phyloP scores from a whole-genome alignment of 2,888 invertebrate genomes.

The Hoplodrina blanda region DNA sequence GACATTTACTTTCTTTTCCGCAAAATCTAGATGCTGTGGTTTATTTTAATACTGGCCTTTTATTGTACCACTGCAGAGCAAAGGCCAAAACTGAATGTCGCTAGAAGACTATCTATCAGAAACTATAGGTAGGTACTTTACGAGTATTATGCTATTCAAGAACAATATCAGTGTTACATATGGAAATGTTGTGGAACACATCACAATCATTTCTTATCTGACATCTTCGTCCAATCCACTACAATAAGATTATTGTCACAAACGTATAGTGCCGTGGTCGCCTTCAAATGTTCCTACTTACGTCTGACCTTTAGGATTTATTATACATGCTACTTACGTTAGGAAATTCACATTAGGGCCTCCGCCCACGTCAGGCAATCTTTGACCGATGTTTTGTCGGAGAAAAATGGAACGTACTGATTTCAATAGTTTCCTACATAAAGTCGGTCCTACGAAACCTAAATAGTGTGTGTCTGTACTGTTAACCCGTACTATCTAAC shows the following conservation, averaged over 20 bases:
- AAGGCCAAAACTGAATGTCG: background rate
- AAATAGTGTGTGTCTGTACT: slow-evolving; percentile 18
- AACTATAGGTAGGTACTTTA: background rate
- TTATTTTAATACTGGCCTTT: background rate
- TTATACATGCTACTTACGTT: background rate
- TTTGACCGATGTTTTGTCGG: too few species aligned
- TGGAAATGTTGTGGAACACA: slow-evolving; percentile 30
- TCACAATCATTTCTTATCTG: slow-evolving; percentile 45
- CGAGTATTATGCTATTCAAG: background rate
- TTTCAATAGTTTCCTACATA: too few species aligned
- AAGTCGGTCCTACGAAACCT: too few species aligned
- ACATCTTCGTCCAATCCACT: slow-evolving; percentile 33
- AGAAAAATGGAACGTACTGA: too few species aligned
- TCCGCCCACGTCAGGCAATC: too few species aligned
- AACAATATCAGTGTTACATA: slow-evolving; percentile 25
- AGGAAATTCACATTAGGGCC: background rate
- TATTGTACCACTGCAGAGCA: background rate
- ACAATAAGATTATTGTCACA: slow-evolving; percentile 50
- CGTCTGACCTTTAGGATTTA: slow-evolving; percentile 37
- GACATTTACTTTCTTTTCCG: slow-evolving; percentile 36
- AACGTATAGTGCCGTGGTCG: slow-evolving; percentile 31
- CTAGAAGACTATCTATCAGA: background rate
- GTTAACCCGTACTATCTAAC: background rate
- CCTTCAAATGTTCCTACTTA: slow-evolving; percentile 39
- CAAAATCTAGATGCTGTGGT: background rate